phyloP scores from a whole-genome alignment of 1,140 invertebrate genomes.

The Zeugodacus cucurbitae region DNA sequence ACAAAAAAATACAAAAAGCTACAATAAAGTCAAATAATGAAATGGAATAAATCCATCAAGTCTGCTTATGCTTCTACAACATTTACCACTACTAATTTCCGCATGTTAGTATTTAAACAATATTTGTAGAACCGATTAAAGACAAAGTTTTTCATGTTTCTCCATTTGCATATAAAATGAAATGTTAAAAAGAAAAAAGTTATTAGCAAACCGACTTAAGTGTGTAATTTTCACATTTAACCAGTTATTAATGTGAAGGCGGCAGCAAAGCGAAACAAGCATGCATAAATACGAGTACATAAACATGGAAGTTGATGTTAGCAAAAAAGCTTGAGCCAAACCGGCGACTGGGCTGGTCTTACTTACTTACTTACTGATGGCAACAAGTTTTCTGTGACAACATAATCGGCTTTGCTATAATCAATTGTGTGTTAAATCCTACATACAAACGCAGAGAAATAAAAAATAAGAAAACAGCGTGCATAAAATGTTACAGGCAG shows the following conservation, averaged over 20 bases:
- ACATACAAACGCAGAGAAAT: not conserved
- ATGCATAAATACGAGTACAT: constrained; percentile 1
- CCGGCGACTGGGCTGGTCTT: not conserved
- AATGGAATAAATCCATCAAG: too few species aligned
- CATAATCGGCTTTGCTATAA: constrained; percentile 6
- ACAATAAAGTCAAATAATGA: too few species aligned
- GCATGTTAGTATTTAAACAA: not conserved
- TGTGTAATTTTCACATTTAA: constrained; percentile 2
- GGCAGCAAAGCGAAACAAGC: not conserved
- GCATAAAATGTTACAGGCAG: not conserved
- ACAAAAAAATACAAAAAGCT: too few species aligned
- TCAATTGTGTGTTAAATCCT: not conserved
- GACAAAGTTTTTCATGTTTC: not conserved
- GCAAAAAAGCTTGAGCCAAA: not conserved
- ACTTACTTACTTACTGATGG: too few species aligned
- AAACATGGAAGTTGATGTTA: not conserved
- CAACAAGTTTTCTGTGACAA: constrained; percentile 38
- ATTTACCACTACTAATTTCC: not conserved
- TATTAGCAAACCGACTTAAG: not conserved
- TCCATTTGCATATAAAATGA: not conserved
- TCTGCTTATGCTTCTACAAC: too few species aligned
- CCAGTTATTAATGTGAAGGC: not conserved
- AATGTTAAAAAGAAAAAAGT: not conserved
- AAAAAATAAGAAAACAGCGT: not conserved
- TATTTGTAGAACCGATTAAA: not conserved